Percentiles rank a stretch among this genome's conserved stretches.
These are phyloP conservation scores for Glandiceps talaboti DNA, from an alignment of 53 echinoderm and acorn worm genomes.

Conservation along the genomic window DNA sequence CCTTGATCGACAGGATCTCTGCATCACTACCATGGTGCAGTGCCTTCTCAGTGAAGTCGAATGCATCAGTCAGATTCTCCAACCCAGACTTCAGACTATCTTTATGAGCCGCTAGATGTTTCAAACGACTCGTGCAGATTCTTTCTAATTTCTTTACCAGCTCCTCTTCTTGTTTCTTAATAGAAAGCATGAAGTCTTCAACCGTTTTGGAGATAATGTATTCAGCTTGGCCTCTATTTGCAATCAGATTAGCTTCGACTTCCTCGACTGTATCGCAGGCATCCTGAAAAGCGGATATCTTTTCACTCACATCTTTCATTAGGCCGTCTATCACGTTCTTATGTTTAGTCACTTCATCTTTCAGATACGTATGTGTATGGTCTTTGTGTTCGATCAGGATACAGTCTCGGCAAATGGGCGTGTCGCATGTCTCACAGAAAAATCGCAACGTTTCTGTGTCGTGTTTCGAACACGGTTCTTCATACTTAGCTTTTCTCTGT, in stretches of 20 bases:
- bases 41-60: constrained; percentile 96
- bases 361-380: constrained; percentile 85
- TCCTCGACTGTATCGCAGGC: constrained; percentile 79
- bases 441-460: constrained; percentile 65
- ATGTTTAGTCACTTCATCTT: constrained; percentile 93
- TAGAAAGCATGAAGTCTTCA: constrained; percentile 54
- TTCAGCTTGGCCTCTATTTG: constrained; percentile 91
- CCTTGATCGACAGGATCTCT: constrained; percentile 96
- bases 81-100: constrained; percentile 81
- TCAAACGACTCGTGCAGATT: constrained; percentile 68
- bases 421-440: constrained; percentile 82
- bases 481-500: constrained; percentile 43
- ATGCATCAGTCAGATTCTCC: constrained; percentile 89
- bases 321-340: constrained; percentile 73
- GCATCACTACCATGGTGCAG: constrained; percentile 90
- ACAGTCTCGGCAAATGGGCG: constrained; percentile 91
- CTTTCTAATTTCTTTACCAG: constrained; percentile 52
- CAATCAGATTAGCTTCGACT: constrained; percentile 86
- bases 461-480: constrained; percentile 56
- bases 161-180: constrained; percentile 74
- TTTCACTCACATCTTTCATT: constrained; percentile 74
- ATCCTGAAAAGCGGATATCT: constrained; percentile 86
- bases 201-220: constrained; percentile 92
- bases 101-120: constrained; percentile 82
- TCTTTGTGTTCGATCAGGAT: constrained; percentile 94